These are phyloP conservation scores for Somateria mollissima DNA, from an alignment of 2,797 vertebrate species.

Conservation along the genomic window DNA sequence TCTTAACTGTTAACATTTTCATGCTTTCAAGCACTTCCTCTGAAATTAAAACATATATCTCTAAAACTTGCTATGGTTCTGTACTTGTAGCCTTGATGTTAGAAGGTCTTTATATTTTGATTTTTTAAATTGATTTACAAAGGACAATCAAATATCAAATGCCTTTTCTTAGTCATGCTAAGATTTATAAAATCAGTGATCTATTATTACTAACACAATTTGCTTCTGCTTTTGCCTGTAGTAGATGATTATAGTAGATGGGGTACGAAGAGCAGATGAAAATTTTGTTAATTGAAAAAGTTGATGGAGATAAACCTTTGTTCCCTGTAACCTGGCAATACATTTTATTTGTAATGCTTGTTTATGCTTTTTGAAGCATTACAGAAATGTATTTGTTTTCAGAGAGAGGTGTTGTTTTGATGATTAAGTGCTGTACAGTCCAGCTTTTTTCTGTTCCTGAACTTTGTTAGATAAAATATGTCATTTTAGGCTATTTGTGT, in stretches of 20 bases:
- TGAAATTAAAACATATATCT: neutral
- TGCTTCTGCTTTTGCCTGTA: neutral
- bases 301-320: neutral
- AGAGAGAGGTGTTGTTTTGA: neutral
- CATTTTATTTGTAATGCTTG: neutral
- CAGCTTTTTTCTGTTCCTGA: neutral
- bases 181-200: neutral
- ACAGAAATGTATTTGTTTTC: neutral
- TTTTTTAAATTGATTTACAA: neutral
- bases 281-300: neutral
- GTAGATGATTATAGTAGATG: neutral
- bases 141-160: neutral
- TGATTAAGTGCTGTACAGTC: neutral
- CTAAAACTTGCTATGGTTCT: neutral
- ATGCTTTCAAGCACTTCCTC: slow-evolving; percentile 13
- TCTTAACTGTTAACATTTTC: neutral
- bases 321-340: neutral
- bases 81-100: neutral
- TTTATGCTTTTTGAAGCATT: neutral
- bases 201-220: neutral
- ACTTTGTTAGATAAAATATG: neutral
- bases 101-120: neutral
- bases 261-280: neutral
- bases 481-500: neutral
- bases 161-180: neutral